Conservation (phyloP, 2,797 vertebrate genomes). For the Loriculus beryllinus region DNA sequence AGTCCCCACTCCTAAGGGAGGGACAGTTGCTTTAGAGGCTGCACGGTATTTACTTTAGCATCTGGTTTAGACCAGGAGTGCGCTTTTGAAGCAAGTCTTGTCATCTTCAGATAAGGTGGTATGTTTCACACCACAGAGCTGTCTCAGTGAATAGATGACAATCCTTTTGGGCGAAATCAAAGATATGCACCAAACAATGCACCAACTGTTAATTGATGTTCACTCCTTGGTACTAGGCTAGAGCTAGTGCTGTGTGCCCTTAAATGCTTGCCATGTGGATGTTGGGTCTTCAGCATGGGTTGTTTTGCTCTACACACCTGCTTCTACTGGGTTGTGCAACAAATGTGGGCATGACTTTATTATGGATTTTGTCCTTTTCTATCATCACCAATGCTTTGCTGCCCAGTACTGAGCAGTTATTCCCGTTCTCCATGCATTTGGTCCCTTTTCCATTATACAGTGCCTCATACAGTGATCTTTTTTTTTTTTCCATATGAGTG, state of each 20-base stretch:
- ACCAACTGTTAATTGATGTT: neutral
- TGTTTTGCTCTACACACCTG: neutral
- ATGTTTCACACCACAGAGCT: neutral
- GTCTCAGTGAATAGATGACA: neutral
- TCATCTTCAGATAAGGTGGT: neutral
- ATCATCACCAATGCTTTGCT: neutral
- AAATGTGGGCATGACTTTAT: neutral
- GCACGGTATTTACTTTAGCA: neutral
- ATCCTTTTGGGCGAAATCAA: neutral
- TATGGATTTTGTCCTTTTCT: neutral
- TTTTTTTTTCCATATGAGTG: neutral
- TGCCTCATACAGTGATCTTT: neutral
- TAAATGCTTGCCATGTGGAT: neutral
- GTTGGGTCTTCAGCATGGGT: fast-evolving
- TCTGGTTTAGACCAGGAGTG: neutral
- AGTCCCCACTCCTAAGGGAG: fast-evolving
- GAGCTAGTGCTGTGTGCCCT: neutral
- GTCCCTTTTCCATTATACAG: neutral
- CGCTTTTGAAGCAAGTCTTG: neutral
- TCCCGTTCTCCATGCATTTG: neutral
- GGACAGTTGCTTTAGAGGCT: neutral
- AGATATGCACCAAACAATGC: neutral
- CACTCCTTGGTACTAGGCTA: neutral
- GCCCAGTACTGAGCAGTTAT: neutral
- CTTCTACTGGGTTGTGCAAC: neutral